Conservation (phyloP, 1,140 invertebrate species). For the Eumeta japonica region DNA sequence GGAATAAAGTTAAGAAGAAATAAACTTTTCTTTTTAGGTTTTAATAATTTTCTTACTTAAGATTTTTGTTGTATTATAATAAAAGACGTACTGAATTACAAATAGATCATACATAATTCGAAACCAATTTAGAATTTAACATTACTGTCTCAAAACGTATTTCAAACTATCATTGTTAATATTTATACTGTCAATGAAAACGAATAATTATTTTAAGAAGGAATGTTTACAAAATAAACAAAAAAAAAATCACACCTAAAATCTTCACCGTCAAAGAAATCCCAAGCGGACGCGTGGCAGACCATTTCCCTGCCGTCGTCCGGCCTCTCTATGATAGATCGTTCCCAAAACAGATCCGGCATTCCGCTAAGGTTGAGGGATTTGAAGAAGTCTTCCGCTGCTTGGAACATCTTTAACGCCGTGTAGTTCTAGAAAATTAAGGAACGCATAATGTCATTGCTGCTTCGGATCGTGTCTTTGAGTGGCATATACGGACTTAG, state of each 20-base stretch:
- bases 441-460: conserved; percentile 51
- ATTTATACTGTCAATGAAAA: too few species aligned
- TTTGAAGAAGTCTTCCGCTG: conserved; percentile 83
- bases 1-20: too few species aligned
- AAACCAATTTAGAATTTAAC: too few species aligned
- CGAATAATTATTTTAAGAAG: too few species aligned
- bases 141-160: too few species aligned
- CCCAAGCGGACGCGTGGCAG: conserved; percentile 80
- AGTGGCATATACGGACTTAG: conserved; percentile 79
- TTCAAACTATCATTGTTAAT: too few species aligned
- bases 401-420: conserved; percentile 72
- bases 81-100: too few species aligned
- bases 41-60: too few species aligned
- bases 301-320: conserved; percentile 61
- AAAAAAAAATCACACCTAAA: conserved; percentile 58
- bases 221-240: neutral
- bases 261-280: conserved; percentile 70
- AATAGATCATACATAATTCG: too few species aligned
- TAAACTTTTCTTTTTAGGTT: too few species aligned
- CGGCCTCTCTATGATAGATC: conserved; percentile 62
- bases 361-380: conserved; percentile 82
- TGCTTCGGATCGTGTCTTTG: conserved; percentile 64
- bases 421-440: conserved; percentile 63
- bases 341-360: conserved; percentile 64
- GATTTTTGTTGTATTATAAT: too few species aligned